These are phyloP conservation scores for Kuschelorhynchus macadamiae DNA, from an alignment of 2,888 invertebrate species.

Conservation along the genomic window DNA sequence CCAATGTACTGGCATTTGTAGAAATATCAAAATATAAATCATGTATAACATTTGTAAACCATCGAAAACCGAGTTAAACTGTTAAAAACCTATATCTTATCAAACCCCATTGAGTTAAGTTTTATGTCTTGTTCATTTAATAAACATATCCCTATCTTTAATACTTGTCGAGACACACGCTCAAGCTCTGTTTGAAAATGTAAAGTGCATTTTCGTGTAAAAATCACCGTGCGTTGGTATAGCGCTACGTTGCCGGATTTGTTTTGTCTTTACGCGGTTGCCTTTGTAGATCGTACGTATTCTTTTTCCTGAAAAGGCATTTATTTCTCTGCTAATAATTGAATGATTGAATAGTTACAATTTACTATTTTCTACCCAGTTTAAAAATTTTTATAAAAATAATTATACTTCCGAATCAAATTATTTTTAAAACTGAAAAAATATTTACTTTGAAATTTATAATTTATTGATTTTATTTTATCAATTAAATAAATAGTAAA, in stretches of 20 bases:
- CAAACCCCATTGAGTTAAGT: conserved; percentile 54
- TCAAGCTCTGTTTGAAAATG: conserved; percentile 61
- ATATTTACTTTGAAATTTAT: too few species aligned
- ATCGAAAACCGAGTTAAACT: conserved; percentile 36
- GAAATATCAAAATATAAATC: conserved; percentile 36
- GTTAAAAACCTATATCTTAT: conserved; percentile 46
- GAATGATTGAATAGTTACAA: too few species aligned
- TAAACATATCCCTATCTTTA: conserved; percentile 66
- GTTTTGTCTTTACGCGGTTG: background rate
- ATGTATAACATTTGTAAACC: conserved; percentile 44
- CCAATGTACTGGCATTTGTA: background rate
- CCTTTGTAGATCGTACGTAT: background rate
- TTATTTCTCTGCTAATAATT: too few species aligned
- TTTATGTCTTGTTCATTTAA: conserved; percentile 68
- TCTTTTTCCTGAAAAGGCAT: background rate
- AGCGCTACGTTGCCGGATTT: conserved; percentile 25
- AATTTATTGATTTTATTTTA: too few species aligned
- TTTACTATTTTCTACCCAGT: too few species aligned
- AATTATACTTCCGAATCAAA: too few species aligned
- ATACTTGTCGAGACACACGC: conserved; percentile 59
- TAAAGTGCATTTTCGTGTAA: conserved; percentile 70
- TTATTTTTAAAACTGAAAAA: too few species aligned
- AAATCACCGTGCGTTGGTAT: conserved; percentile 69
- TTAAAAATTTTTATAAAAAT: too few species aligned
- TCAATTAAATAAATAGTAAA: too few species aligned